Conservation (phyloP, 2,797 vertebrate species). For the Meriones psammophilus region DNA sequence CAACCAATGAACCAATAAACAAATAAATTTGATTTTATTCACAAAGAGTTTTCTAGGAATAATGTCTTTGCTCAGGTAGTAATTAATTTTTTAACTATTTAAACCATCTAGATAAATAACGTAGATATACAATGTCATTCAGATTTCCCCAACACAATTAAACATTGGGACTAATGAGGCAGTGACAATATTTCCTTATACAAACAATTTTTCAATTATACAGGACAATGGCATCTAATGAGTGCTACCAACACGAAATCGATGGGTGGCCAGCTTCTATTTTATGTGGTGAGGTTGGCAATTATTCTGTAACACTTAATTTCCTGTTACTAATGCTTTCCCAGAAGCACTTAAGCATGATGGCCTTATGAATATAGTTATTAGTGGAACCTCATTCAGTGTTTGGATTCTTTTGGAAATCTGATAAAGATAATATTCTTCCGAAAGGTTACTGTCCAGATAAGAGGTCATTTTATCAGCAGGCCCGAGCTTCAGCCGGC, state of each 20-base stretch:
- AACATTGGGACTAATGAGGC: constrained; percentile 73
- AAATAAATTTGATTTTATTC: constrained; percentile 57
- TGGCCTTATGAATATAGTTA: constrained; percentile 84
- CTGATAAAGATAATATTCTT: constrained; percentile 90
- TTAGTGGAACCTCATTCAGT: constrained; percentile 61
- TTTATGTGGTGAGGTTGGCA: constrained; percentile 79
- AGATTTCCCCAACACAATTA: constrained; percentile 72
- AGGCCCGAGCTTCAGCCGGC: constrained; percentile 88
- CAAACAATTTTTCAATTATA: constrained; percentile 83
- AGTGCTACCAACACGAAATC: constrained; percentile 75
- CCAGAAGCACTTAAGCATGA: constrained; percentile 83
- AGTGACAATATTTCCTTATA: constrained; percentile 75
- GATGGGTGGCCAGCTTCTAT: constrained; percentile 75
- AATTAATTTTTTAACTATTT: constrained; percentile 51
- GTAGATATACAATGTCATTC: constrained; percentile 53
- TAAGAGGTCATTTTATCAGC: constrained; percentile 90
- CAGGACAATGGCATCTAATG: constrained; percentile 77
- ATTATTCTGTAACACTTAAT: constrained; percentile 84
- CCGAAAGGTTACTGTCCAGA: constrained; percentile 89
- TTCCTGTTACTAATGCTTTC: constrained; percentile 83
- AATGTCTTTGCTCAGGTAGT: constrained; percentile 57
- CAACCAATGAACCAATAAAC: constrained; percentile 11
- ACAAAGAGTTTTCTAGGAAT: constrained; percentile 52
- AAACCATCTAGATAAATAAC: constrained; percentile 50
- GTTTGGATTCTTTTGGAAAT: constrained; percentile 83